A percentile compares a stretch with the other conserved stretches of the same genome.
phyloP scores from a whole-genome alignment of 2,888 invertebrate species.

The Chouioia cunea region DNA sequence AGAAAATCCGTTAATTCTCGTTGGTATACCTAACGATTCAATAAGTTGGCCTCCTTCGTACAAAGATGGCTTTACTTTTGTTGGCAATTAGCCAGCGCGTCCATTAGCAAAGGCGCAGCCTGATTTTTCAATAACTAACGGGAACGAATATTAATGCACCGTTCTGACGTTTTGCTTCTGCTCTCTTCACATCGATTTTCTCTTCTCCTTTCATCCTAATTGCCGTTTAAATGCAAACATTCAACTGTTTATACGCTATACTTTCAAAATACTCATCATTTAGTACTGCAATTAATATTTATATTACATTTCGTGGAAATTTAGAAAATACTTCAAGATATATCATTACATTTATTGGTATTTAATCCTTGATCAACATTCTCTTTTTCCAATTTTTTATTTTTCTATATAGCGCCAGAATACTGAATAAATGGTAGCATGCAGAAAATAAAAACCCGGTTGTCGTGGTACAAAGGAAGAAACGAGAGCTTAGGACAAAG shows the following conservation, averaged over 20 bases:
- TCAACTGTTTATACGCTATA: not conserved
- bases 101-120: slow-evolving; percentile 59
- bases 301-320: not conserved
- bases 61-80: slow-evolving; percentile 63
- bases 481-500: not conserved
- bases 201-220: not conserved
- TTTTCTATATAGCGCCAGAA: too few relatives aligned
- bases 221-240: slow-evolving; percentile 6
- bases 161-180: slow-evolving; percentile 21
- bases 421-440: too few relatives aligned
- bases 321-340: not conserved
- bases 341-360: too few relatives aligned
- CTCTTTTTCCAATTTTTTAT: too few relatives aligned
- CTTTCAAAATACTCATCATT: not conserved
- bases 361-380: too few relatives aligned
- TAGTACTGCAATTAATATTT: too few relatives aligned
- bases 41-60: slow-evolving; percentile 51
- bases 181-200: not conserved
- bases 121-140: slow-evolving; percentile 62
- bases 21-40: slow-evolving; percentile 56
- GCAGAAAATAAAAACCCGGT: too few relatives aligned
- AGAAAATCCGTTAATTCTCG: slow-evolving; percentile 5
- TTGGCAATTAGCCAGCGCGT: slow-evolving; percentile 61
- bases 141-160: slow-evolving; percentile 54
- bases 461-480: not conserved